phyloP scores from a whole-genome alignment of 2,113 vertebrate species.

The Camelus bactrianus region DNA sequence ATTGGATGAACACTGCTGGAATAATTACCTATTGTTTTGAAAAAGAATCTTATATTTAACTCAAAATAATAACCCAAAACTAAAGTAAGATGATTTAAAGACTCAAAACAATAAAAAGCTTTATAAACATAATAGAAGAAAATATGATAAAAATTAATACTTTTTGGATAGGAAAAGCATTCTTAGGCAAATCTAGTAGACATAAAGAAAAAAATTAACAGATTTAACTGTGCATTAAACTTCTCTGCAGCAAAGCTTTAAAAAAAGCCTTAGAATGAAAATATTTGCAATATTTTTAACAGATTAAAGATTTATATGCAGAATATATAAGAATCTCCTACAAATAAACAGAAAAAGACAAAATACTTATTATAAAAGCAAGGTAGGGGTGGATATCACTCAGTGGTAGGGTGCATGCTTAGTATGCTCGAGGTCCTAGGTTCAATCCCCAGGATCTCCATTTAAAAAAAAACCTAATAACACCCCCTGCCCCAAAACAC shows the following conservation, averaged over 20 bases:
- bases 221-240: background rate
- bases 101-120: background rate
- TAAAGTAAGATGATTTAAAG: background rate
- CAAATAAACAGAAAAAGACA: background rate
- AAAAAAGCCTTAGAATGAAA: constrained; percentile 11
- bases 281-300: background rate
- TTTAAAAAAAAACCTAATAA: too few relatives aligned
- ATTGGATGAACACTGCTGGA: constrained; percentile 44
- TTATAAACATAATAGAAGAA: constrained; percentile 15
- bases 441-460: too few relatives aligned
- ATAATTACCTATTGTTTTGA: constrained; percentile 58
- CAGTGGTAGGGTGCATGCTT: too few relatives aligned
- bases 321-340: background rate
- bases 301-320: background rate
- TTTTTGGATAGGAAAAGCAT: constrained; percentile 30
- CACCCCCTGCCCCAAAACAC: too few relatives aligned
- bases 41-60: constrained; percentile 26
- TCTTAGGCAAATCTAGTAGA: constrained; percentile 11
- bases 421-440: too few relatives aligned
- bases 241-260: background rate
- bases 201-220: background rate
- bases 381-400: too few relatives aligned
- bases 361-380: background rate
- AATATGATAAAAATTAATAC: background rate
- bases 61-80: constrained; percentile 59